Conservation (phyloP, 1,140 invertebrate species). For the Grapholita molesta region DNA sequence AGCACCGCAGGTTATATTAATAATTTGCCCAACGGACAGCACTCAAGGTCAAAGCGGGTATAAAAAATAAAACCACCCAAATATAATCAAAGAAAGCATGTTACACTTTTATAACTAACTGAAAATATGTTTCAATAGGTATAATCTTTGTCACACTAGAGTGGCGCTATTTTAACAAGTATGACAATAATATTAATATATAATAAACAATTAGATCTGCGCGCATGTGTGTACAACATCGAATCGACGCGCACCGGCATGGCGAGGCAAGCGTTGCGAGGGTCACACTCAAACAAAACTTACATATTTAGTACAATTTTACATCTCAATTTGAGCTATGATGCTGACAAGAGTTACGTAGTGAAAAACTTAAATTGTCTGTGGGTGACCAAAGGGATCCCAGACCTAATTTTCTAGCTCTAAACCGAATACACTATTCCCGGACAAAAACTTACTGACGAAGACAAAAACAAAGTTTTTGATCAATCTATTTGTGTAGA, state of each 20-base stretch:
- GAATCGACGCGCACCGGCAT: background rate
- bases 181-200: slow-evolving; percentile 33
- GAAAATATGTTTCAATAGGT: slow-evolving; percentile 52
- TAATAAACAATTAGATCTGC: slow-evolving; percentile 17
- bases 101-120: slow-evolving; percentile 59
- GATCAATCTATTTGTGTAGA: no score
- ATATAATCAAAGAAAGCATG: slow-evolving; percentile 60
- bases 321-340: no score
- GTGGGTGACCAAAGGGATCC: no score
- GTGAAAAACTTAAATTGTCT: no score
- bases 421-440: no score
- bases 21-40: no score
- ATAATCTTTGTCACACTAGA: slow-evolving; percentile 44
- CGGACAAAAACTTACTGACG: no score
- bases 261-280: background rate
- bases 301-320: no score
- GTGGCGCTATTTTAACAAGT: slow-evolving; percentile 61
- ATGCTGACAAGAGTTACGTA: no score
- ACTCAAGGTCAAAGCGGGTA: background rate
- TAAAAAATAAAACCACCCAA: slow-evolving; percentile 9
- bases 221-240: background rate
- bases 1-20: no score
- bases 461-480: no score
- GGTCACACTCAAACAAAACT: background rate
- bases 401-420: no score